Conservation (phyloP, 2,888 invertebrate genomes). For the Polymixis lichenea region DNA sequence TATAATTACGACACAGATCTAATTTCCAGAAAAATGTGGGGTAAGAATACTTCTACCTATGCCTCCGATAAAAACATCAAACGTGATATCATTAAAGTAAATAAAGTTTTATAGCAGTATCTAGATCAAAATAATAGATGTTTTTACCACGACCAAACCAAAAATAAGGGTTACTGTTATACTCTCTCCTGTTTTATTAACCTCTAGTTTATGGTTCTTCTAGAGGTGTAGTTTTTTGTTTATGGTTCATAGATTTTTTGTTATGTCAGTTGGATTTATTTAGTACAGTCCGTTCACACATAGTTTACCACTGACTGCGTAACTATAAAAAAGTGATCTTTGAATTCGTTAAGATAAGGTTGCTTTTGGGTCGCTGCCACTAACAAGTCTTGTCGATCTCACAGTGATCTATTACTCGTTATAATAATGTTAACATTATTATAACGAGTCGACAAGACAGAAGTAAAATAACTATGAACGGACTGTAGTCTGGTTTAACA, state of each 20-base stretch:
- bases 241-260: constrained; percentile 19
- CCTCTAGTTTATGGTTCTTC: constrained; percentile 19
- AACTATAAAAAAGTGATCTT: no score
- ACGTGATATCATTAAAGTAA: not conserved
- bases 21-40: not conserved
- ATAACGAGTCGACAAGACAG: no score
- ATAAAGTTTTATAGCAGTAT: constrained; percentile 24
- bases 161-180: constrained; percentile 40
- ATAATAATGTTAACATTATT: no score
- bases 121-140: constrained; percentile 48
- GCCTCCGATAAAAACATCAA: not conserved
- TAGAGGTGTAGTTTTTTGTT: constrained; percentile 21
- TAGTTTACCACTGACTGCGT: no score
- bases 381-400: no score
- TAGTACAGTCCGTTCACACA: not conserved
- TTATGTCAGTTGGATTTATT: constrained; percentile 3
- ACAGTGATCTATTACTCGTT: no score
- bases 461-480: no score
- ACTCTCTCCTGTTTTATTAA: constrained; percentile 26
- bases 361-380: no score
- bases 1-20: no score
- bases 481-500: not conserved
- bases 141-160: constrained; percentile 13
- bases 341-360: no score
- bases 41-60: not conserved